Evolutionary conservation across 1,140 invertebrate species (phyloP), one percentile per base, ranked within the genome.

Genomic region (Archegozetes longisetosus): DNA sequence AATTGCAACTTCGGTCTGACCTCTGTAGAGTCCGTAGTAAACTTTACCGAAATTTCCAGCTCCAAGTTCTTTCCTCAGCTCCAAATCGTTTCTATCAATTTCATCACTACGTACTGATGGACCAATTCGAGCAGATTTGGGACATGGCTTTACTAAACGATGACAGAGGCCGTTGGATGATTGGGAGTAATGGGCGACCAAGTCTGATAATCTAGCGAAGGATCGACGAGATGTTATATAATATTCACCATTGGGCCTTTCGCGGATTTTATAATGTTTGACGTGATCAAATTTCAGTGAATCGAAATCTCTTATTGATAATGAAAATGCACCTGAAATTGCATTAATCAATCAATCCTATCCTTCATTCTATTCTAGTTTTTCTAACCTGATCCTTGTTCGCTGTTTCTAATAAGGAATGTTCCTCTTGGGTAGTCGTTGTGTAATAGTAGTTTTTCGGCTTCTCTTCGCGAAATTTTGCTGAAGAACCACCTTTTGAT

Each of bases 21-120:
- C 92, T 72, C 97, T 97, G 93, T 91, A 98, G 53, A 88, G 77
- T 6, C 92, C 94, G 75, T 97, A 92, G 90, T 92, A 97, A 20
- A 98, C 94, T 73, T 97, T 92, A 51, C 94, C 93, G 73, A 98
- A 97, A 69, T 98, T 93, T 0, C 94, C 94, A 67, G 93, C 88
- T 17, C 94, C 94, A 46, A 97, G 79, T 78, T 96, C 94, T 22
- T 87, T 76, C 0, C 93, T 82, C 70, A 97, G 91, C 2, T 25
- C 17, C 22, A 25, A 86, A 82, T 67, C 96, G 96, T 75, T 22
- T 86, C 82, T 66, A 96, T 68, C 90, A 86, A 74, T 98, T 91
- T 56, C 91, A 80, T 50, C 93, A 96, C 90, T 52, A 89, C 80
- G 49, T 92, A 80, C 81, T 67, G 93, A 86, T 1, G 88, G 85